Evolutionary conservation across 2,888 invertebrate species (phyloP).

Genomic region (Myopa tessellatipennis): DNA sequence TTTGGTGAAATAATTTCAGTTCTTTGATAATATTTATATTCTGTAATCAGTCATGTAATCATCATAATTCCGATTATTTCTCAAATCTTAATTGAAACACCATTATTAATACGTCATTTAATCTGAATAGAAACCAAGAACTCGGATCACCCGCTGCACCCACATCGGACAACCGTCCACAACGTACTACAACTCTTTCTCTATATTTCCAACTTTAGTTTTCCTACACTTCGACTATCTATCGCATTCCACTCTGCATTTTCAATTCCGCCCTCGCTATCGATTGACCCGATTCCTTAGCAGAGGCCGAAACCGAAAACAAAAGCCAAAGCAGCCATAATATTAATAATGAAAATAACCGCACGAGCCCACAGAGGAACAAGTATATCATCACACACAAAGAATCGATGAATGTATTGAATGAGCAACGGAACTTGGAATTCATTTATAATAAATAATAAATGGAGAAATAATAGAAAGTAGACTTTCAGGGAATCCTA

Average conservation of each 20-base stretch:
- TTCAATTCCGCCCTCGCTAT: slow-evolving; percentile 9
- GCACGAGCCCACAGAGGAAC: too few relatives aligned
- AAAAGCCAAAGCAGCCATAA: slow-evolving; percentile 19
- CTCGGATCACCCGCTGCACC: neutral
- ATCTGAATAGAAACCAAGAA: too few relatives aligned
- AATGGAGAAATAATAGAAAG: neutral
- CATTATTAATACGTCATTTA: too few relatives aligned
- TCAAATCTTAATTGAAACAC: too few relatives aligned
- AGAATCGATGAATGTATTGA: too few relatives aligned
- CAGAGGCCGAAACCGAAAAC: neutral
- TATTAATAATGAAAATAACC: slow-evolving; percentile 32
- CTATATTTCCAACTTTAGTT: slow-evolving; percentile 5
- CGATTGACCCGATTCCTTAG: slow-evolving; percentile 32
- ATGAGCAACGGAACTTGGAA: slow-evolving; percentile 25
- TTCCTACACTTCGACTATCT: neutral
- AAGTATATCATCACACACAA: neutral
- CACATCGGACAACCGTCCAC: neutral
- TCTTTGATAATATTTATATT: too few relatives aligned
- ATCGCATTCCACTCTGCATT: slow-evolving; percentile 26
- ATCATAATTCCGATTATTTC: too few relatives aligned
- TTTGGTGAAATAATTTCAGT: too few relatives aligned
- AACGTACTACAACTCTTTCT: neutral
- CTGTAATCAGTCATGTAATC: too few relatives aligned
- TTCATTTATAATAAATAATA: slow-evolving; percentile 59
- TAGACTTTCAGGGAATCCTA: too few relatives aligned